Conservation (phyloP, 2,113 vertebrate species). For the Amazona guildingii region DNA sequence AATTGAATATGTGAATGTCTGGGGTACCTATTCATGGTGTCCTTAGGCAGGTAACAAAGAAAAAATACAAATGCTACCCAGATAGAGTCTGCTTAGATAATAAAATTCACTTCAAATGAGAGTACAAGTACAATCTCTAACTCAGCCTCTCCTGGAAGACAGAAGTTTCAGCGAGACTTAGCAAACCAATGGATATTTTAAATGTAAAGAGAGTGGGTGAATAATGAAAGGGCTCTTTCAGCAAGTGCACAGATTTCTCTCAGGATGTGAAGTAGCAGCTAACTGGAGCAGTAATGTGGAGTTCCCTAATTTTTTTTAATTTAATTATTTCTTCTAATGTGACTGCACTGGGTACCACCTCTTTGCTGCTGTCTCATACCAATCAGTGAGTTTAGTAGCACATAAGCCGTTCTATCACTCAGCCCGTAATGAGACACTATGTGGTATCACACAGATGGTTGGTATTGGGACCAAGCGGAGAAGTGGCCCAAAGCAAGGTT, state of each 20-base stretch:
- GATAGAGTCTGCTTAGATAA: background rate
- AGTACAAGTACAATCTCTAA: background rate
- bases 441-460: background rate
- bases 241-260: background rate
- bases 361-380: background rate
- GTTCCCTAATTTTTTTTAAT: background rate
- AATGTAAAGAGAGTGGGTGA: background rate
- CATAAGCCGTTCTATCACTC: accelerated
- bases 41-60: background rate
- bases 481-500: background rate
- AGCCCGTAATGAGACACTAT: background rate
- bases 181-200: background rate
- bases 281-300: background rate
- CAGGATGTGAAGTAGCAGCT: background rate
- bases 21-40: background rate
- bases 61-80: background rate
- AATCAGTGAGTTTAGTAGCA: too few relatives aligned
- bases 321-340: background rate
- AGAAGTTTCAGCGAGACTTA: background rate
- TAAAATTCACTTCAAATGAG: background rate
- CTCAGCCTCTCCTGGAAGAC: background rate
- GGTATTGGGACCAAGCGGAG: background rate
- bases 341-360: background rate
- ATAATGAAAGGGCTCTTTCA: background rate
- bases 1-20: background rate